phyloP scores from a whole-genome alignment of 2,888 invertebrate genomes.

The Leptura quadrifasciata region DNA sequence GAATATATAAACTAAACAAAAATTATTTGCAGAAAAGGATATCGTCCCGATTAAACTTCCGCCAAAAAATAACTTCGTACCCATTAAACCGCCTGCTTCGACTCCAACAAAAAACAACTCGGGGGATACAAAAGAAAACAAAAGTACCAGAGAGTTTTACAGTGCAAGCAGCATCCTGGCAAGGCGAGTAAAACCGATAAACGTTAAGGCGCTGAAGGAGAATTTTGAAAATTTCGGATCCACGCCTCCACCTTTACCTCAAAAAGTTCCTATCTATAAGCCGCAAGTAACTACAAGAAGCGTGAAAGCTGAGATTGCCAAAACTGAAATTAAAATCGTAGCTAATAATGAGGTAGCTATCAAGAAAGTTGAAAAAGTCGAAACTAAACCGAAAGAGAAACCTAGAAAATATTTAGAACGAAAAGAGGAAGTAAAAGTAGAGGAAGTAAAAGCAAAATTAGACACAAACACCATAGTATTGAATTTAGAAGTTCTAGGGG shows the following conservation, averaged over 20 bases:
- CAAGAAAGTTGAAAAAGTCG: conserved; percentile 50
- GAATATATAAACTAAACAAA: neutral
- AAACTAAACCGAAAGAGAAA: conserved; percentile 47
- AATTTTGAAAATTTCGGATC: conserved; percentile 74
- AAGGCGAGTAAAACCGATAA: conserved; percentile 62
- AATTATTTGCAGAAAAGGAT: conserved; percentile 13
- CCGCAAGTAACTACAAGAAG: conserved; percentile 53
- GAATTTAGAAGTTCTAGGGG: conserved; percentile 81
- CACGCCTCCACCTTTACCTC: conserved; percentile 52
- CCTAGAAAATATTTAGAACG: conserved; percentile 38
- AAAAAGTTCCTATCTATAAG: conserved; percentile 52
- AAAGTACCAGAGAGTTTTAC: conserved; percentile 36
- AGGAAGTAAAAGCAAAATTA: conserved; percentile 35
- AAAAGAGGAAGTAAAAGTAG: conserved; percentile 44
- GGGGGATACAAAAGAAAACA: conserved; percentile 39
- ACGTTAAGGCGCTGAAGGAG: conserved; percentile 77
- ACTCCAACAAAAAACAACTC: neutral
- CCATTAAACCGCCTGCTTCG: neutral
- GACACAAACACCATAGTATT: conserved; percentile 80
- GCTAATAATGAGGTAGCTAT: conserved; percentile 36
- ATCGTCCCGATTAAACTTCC: neutral
- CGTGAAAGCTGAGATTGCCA: conserved; percentile 52
- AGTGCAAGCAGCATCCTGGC: conserved; percentile 38
- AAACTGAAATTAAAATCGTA: conserved; percentile 52
- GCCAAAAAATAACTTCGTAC: conserved; percentile 2